Percentiles rank a stretch among this genome's conserved stretches.
These are phyloP conservation scores for Battus philenor DNA, from an alignment of 1,140 invertebrate genomes.

Conservation along the genomic window DNA sequence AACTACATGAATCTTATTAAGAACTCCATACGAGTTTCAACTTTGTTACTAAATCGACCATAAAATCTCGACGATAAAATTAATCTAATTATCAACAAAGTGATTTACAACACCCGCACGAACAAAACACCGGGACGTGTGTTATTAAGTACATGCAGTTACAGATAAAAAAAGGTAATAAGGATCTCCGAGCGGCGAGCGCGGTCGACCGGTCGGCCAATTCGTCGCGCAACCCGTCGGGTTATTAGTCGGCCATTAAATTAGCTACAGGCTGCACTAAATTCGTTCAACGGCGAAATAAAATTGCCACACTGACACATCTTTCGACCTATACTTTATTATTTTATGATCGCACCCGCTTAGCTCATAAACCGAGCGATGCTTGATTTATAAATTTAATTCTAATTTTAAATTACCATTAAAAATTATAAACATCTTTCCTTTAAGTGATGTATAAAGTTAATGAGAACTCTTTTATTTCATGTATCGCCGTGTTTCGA, in stretches of 20 bases:
- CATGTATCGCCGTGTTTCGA: too few relatives aligned
- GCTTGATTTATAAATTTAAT: too few relatives aligned
- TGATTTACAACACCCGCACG: slow-evolving; percentile 4
- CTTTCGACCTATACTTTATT: slow-evolving; percentile 33
- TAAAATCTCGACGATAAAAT: not conserved
- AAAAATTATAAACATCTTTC: too few relatives aligned
- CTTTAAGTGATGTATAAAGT: too few relatives aligned
- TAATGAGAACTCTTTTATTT: too few relatives aligned
- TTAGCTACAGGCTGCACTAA: slow-evolving; percentile 45
- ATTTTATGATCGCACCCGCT: slow-evolving; percentile 7
- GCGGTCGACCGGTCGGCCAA: slow-evolving; percentile 34
- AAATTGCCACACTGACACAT: slow-evolving; percentile 49
- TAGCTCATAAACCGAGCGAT: slow-evolving; percentile 25
- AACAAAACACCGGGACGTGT: slow-evolving; percentile 2
- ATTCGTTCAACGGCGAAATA: slow-evolving; percentile 44
- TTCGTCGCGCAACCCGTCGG: slow-evolving; percentile 45
- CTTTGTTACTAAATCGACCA: not conserved
- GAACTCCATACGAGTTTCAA: too few relatives aligned
- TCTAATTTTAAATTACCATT: too few relatives aligned
- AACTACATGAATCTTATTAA: not conserved
- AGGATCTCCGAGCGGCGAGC: slow-evolving; percentile 7
- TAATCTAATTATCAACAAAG: slow-evolving; percentile 13
- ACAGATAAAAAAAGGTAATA: slow-evolving; percentile 14
- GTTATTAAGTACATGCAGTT: slow-evolving; percentile 7
- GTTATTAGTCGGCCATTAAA: slow-evolving; percentile 55